Conservation (phyloP, 2,888 invertebrate species). For the Aquatica leii region DNA sequence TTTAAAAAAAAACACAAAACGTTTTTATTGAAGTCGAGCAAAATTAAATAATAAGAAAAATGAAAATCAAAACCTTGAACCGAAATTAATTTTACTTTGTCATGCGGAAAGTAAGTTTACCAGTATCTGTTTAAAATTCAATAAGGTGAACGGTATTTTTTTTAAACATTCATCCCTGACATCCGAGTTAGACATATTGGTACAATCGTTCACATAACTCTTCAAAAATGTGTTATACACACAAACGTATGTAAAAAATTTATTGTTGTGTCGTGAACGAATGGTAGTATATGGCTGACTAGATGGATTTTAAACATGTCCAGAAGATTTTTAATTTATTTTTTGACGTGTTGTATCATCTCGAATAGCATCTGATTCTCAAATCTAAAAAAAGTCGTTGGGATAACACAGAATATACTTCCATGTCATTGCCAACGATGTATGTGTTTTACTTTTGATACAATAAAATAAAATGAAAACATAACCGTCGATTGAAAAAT, state of each 20-base stretch:
- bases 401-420: background rate
- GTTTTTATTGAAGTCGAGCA: no score
- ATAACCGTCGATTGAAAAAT: background rate
- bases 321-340: constrained; percentile 27
- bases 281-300: constrained; percentile 22
- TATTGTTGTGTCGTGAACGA: background rate
- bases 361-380: constrained; percentile 16
- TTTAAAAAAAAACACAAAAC: no score
- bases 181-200: constrained; percentile 40
- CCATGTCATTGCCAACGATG: background rate
- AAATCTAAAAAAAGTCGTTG: constrained; percentile 7
- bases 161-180: constrained; percentile 34
- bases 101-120: constrained; percentile 33
- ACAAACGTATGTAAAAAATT: background rate
- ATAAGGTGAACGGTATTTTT: constrained; percentile 39
- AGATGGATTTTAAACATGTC: constrained; percentile 18
- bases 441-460: background rate
- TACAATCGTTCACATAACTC: constrained; percentile 19
- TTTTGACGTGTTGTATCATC: constrained; percentile 19
- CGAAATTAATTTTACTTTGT: constrained; percentile 32
- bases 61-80: constrained; percentile 7
- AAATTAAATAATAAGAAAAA: background rate
- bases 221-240: background rate
- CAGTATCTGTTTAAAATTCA: constrained; percentile 39
- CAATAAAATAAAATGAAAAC: background rate